phyloP scores from a whole-genome alignment of 2,113 vertebrate genomes.

The Microtus richardsoni region DNA sequence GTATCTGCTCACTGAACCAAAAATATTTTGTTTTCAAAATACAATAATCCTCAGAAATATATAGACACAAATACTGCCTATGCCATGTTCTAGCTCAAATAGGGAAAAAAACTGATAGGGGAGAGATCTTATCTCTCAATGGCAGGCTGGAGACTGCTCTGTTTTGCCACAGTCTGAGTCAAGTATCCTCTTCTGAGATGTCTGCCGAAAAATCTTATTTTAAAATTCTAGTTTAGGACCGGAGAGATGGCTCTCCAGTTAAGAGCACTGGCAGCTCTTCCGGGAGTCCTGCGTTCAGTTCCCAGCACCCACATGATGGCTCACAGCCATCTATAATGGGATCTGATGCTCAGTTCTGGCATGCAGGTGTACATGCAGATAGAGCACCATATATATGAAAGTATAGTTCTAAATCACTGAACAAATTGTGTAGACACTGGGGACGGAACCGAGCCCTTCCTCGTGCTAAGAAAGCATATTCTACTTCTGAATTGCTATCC shows the following conservation, averaged over 20 bases:
- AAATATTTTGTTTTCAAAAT: neutral
- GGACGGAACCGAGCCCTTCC: neutral
- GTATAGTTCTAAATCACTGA: neutral
- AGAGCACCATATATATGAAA: too few species aligned
- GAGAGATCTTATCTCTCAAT: neutral
- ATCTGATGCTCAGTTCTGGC: too few species aligned
- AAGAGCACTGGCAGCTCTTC: too few species aligned
- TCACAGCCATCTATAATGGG: too few species aligned
- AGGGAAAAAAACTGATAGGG: neutral
- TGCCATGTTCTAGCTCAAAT: neutral
- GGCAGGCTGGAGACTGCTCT: neutral
- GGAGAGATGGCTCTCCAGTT: too few species aligned
- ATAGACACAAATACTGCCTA: neutral
- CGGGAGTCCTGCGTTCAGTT: too few species aligned
- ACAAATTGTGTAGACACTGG: neutral
- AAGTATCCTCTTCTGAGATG: neutral
- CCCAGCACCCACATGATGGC: too few species aligned
- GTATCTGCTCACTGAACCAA: neutral
- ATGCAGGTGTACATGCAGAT: too few species aligned
- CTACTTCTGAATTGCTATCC: too few species aligned
- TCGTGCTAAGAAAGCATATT: neutral
- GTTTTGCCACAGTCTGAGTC: slow-evolving; percentile 6
- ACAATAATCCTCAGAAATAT: neutral
- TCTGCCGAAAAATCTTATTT: neutral
- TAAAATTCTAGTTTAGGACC: neutral